A percentile compares a stretch with the other conserved stretches of the same genome.
Evolutionary conservation across 2,113 vertebrate genomes (phyloP).

Genomic region (Oxyura jamaicensis): DNA sequence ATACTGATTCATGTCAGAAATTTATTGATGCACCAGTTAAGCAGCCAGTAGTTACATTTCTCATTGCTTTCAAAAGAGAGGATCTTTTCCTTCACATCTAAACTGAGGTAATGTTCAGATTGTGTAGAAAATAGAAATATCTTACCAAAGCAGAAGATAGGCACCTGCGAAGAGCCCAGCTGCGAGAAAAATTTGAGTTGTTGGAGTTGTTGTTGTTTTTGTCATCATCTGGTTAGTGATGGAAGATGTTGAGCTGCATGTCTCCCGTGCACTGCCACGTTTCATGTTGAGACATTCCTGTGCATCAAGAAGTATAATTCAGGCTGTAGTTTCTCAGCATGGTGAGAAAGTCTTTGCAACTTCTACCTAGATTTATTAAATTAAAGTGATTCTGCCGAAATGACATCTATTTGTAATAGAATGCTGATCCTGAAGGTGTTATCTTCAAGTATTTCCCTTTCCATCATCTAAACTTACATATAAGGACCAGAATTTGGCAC

Average conservation of each 20-base stretch:
- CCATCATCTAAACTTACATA: background rate
- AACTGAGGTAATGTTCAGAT: background rate
- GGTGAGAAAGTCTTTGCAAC: background rate
- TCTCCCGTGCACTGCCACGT: accelerated
- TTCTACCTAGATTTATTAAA: background rate
- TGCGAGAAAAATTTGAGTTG: background rate
- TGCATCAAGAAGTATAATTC: background rate
- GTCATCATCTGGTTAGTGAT: background rate
- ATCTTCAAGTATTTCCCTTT: background rate
- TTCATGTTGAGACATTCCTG: background rate
- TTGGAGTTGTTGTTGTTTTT: background rate
- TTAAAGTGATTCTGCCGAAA: background rate
- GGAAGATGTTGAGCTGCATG: background rate
- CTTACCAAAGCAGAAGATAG: background rate
- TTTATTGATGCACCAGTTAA: background rate
- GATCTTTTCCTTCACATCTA: background rate
- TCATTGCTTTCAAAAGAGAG: background rate
- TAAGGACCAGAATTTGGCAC: background rate
- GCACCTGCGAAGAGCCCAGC: background rate
- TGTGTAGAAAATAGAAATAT: background rate
- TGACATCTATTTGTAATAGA: background rate
- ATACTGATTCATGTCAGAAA: background rate
- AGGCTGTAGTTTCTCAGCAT: background rate
- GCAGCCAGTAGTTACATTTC: background rate
- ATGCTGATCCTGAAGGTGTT: background rate